These are phyloP conservation scores for Etheostoma cragini DNA, from an alignment of 2,113 vertebrate genomes.

Conservation along the genomic window DNA sequence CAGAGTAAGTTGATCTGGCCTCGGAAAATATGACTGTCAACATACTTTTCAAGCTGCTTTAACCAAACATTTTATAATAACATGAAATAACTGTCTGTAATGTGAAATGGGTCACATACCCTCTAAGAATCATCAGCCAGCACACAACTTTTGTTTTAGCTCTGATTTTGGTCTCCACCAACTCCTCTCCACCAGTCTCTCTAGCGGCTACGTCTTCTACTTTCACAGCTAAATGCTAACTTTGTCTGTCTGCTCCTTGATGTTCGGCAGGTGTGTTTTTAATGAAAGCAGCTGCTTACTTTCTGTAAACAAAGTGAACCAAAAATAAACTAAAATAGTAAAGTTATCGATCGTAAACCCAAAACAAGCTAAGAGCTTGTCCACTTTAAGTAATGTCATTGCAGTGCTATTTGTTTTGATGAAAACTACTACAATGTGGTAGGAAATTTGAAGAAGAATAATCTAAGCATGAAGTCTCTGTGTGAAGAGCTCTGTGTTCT, in stretches of 20 bases:
- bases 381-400: background rate
- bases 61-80: background rate
- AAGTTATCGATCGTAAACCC: background rate
- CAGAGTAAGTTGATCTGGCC: background rate
- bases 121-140: background rate
- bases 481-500: constrained; percentile 9
- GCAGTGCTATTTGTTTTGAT: background rate
- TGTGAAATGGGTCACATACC: background rate
- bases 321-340: background rate
- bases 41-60: background rate
- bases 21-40: background rate
- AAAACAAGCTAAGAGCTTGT: background rate
- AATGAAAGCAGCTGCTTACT: background rate
- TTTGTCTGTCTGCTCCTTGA: background rate
- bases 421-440: background rate
- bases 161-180: background rate
- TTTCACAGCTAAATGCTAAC: background rate
- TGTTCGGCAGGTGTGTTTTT: background rate
- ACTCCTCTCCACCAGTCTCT: background rate
- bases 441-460: constrained; percentile 31
- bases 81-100: background rate
- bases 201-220: background rate
- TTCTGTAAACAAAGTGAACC: background rate
- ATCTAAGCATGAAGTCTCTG: constrained; percentile 26
- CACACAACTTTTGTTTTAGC: background rate